phyloP scores from a whole-genome alignment of 2,113 vertebrate species.

The Heptranchias perlo region DNA sequence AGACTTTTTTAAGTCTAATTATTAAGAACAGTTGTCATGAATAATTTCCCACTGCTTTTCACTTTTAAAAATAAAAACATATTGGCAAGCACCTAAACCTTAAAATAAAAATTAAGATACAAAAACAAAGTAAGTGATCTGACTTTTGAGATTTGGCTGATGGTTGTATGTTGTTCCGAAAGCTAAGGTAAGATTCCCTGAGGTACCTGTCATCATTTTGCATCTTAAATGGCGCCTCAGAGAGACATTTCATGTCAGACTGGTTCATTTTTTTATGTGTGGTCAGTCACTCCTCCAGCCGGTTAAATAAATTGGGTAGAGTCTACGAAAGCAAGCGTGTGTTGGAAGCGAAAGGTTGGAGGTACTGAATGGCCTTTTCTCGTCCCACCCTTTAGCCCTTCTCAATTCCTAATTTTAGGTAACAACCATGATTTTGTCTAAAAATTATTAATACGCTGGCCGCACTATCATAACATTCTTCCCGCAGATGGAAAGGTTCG shows the following conservation, averaged over 20 bases:
- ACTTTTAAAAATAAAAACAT: background rate
- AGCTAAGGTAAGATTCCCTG: background rate
- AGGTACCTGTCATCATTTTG: background rate
- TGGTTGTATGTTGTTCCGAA: background rate
- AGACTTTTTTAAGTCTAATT: background rate
- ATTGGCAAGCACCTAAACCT: background rate
- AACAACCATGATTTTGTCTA: background rate
- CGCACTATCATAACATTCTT: background rate
- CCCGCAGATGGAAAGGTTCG: background rate
- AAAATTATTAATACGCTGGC: background rate
- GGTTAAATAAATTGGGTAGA: background rate
- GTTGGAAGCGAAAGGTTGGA: background rate
- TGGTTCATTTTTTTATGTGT: background rate
- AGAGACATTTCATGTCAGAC: background rate
- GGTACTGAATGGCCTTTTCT: background rate
- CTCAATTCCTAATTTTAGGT: background rate
- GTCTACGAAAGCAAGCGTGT: background rate
- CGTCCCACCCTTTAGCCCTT: background rate
- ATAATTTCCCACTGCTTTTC: background rate
- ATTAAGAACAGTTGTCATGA: background rate
- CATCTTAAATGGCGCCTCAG: background rate
- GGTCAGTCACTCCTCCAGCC: background rate
- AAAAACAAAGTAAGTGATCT: background rate
- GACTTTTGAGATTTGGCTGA: background rate
- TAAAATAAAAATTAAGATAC: background rate